These are phyloP conservation scores for Scolopax mira DNA, from an alignment of 2,113 vertebrate species.

Conservation along the genomic window DNA sequence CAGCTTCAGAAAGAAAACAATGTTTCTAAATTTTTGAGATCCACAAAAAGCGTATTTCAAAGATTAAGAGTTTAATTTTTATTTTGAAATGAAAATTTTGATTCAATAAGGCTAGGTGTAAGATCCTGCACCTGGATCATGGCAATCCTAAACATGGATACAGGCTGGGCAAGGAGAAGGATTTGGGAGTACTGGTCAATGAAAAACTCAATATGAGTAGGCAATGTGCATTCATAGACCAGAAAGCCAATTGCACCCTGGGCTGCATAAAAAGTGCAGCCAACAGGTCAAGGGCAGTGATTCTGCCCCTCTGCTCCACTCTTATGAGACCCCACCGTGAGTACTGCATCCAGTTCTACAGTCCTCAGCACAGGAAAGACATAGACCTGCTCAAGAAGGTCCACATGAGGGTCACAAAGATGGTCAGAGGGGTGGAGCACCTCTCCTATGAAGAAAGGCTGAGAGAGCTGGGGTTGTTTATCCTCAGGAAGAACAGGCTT, in stretches of 20 bases:
- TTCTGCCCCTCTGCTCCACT: neutral
- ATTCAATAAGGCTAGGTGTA: neutral
- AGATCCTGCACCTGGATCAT: rapidly evolving
- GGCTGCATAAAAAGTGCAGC: neutral
- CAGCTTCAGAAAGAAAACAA: neutral
- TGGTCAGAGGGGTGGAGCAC: neutral
- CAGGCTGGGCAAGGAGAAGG: rapidly evolving
- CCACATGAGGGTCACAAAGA: neutral
- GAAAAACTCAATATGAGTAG: rapidly evolving
- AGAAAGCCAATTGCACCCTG: rapidly evolving
- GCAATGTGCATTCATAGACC: rapidly evolving
- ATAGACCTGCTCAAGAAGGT: neutral
- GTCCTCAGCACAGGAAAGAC: rapidly evolving
- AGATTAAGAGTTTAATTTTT: neutral
- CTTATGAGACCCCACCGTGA: rapidly evolving
- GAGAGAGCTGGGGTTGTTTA: neutral
- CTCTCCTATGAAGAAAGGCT: neutral
- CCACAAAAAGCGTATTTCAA: neutral
- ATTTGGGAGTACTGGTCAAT: neutral
- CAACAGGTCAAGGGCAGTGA: neutral
- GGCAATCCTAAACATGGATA: neutral
- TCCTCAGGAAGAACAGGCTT: neutral
- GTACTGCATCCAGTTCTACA: neutral
- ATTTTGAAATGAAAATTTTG: neutral
- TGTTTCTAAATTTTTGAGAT: neutral